Conservation (phyloP, 2,797 vertebrate genomes). For the Aselliscus stoliczkanus region DNA sequence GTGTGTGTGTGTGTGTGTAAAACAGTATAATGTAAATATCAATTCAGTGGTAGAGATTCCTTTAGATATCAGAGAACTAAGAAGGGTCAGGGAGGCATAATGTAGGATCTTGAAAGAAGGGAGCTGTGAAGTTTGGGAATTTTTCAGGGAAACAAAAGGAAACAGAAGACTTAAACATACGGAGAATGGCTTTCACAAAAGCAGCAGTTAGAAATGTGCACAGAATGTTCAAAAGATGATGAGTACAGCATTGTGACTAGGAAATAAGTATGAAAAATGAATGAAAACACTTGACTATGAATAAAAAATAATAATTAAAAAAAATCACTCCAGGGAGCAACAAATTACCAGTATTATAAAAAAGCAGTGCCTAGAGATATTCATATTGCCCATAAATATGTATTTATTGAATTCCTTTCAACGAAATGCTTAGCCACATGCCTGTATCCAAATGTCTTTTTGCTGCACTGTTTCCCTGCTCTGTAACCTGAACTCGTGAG, state of each 20-base stretch:
- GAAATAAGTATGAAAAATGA: slow-evolving; percentile 17
- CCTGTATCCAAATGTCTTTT: neutral
- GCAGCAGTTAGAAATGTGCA: neutral
- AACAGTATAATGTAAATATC: neutral
- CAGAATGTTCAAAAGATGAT: neutral
- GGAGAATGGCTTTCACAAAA: neutral
- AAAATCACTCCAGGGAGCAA: neutral
- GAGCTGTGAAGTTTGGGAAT: neutral
- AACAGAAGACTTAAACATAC: neutral
- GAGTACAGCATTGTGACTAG: neutral
- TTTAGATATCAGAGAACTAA: neutral
- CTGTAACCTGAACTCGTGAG: neutral
- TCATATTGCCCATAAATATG: too few species aligned
- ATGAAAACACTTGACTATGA: neutral
- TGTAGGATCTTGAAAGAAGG: neutral
- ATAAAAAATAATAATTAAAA: slow-evolving; percentile 4
- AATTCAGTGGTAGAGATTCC: neutral
- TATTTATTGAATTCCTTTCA: neutral
- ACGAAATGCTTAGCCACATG: neutral
- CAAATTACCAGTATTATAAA: neutral
- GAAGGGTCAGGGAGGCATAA: neutral
- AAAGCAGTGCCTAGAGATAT: neutral
- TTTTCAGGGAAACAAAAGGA: neutral
- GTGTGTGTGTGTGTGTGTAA: neutral
- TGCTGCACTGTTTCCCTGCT: neutral